A percentile compares a stretch with the other conserved stretches of the same genome.
These are phyloP conservation scores for Anoplophora glabripennis DNA, from an alignment of 1,140 invertebrate genomes.

Conservation along the genomic window DNA sequence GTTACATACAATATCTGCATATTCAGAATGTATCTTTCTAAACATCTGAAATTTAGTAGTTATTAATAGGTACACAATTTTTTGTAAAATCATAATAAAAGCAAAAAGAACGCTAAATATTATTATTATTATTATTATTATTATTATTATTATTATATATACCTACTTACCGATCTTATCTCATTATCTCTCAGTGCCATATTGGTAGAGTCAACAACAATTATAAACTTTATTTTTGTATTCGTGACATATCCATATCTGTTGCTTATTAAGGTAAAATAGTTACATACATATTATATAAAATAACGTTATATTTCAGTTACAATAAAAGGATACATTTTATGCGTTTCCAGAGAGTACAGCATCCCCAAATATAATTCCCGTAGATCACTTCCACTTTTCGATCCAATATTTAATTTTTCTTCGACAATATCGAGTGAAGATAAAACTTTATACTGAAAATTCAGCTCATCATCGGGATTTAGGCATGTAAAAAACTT, in stretches of 20 bases:
- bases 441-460: conserved; percentile 92
- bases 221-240: conserved; percentile 92
- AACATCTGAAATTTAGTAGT: conserved; percentile 68
- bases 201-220: conserved; percentile 90
- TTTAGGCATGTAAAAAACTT: conserved; percentile 79
- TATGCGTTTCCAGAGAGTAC: conserved; percentile 94
- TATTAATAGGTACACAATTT: conserved; percentile 6
- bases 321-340: conserved; percentile 72
- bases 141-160: conserved; percentile 1
- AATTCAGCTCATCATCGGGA: conserved; percentile 73
- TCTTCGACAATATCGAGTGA: conserved; percentile 94
- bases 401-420: conserved; percentile 69
- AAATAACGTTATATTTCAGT: neutral
- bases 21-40: conserved; percentile 83
- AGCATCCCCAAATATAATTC: conserved; percentile 90
- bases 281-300: neutral
- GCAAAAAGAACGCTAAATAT: neutral
- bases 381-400: conserved; percentile 65
- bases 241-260: conserved; percentile 98
- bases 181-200: conserved; percentile 88
- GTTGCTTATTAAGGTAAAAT: conserved; percentile 36
- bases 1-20: conserved; percentile 90
- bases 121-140: neutral
- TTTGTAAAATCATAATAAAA: too few species aligned
- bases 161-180: conserved; percentile 75